Conservation (phyloP, 2,797 vertebrate genomes). For the Acanthurus tractus region DNA sequence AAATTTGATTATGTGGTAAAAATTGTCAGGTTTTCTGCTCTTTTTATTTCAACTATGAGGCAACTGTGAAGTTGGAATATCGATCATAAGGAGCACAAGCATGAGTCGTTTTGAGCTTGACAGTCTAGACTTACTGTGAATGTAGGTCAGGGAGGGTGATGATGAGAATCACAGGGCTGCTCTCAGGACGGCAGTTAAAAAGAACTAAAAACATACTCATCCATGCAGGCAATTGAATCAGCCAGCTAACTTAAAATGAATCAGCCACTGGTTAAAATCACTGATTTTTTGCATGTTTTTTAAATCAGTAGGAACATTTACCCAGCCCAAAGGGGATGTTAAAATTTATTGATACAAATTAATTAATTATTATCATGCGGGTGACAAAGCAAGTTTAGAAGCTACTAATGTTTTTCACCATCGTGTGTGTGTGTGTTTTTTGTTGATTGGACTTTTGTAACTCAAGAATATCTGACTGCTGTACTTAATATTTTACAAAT, state of each 20-base stretch:
- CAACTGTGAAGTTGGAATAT: conserved; percentile 6
- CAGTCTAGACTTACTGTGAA: conserved; percentile 50
- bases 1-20: background rate
- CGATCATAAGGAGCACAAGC: background rate
- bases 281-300: background rate
- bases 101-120: conserved; percentile 13
- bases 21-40: background rate
- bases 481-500: background rate
- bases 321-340: background rate
- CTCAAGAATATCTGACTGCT: background rate
- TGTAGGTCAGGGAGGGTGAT: conserved; percentile 73
- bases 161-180: conserved; percentile 73
- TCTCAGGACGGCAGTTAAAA: conserved; percentile 29
- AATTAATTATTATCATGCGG: background rate
- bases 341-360: background rate
- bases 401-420: background rate
- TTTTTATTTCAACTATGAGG: background rate
- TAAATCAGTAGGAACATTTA: background rate
- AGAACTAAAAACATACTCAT: conserved; percentile 5
- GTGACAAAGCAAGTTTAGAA: background rate
- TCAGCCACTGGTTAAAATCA: conserved; percentile 6
- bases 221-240: conserved; percentile 5
- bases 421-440: background rate
- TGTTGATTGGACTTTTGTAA: background rate
- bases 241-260: conserved; percentile 3